Conservation (phyloP, 2,888 invertebrate species). For the Melieria crassipennis region DNA sequence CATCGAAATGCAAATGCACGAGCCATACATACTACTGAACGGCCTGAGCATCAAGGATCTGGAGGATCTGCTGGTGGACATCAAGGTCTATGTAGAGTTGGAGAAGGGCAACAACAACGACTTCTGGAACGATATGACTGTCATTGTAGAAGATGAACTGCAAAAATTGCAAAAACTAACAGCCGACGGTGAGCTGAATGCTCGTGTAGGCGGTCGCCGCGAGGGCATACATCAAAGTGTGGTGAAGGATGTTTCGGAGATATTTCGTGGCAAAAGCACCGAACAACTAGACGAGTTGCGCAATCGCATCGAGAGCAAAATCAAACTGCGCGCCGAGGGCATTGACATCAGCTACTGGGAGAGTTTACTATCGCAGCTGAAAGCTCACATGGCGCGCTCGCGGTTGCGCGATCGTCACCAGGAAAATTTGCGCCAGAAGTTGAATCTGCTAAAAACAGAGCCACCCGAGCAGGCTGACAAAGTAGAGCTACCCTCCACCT, state of each 20-base stretch:
- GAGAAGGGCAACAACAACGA: slow-evolving; percentile 88
- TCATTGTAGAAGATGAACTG: slow-evolving; percentile 93
- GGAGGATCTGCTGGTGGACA: slow-evolving; percentile 96
- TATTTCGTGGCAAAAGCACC: slow-evolving; percentile 94
- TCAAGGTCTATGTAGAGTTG: slow-evolving; percentile 91
- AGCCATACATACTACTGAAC: slow-evolving; percentile 94
- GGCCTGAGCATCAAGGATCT: slow-evolving; percentile 89
- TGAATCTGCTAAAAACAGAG: slow-evolving; percentile 89
- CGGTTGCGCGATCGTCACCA: slow-evolving; percentile 92
- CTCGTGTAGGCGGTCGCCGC: slow-evolving; percentile 66
- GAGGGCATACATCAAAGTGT: slow-evolving; percentile 89
- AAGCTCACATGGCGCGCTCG: slow-evolving; percentile 94
- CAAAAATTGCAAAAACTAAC: slow-evolving; percentile 84
- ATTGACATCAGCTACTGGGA: slow-evolving; percentile 99
- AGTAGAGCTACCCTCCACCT: slow-evolving; percentile 7
- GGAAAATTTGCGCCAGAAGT: slow-evolving; percentile 85
- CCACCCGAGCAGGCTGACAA: slow-evolving; percentile 70
- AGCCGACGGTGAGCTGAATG: slow-evolving; percentile 70
- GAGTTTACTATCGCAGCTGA: slow-evolving; percentile 91
- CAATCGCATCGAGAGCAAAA: slow-evolving; percentile 85
- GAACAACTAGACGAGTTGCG: slow-evolving; percentile 85
- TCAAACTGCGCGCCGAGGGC: slow-evolving; percentile 84
- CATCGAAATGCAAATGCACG: slow-evolving; percentile 99
- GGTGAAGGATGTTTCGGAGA: slow-evolving; percentile 84
- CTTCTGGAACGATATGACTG: slow-evolving; percentile 97